Base-by-base conservation (phyloP, 2,888 invertebrate species). In the Pherbina coryleti region DNA sequence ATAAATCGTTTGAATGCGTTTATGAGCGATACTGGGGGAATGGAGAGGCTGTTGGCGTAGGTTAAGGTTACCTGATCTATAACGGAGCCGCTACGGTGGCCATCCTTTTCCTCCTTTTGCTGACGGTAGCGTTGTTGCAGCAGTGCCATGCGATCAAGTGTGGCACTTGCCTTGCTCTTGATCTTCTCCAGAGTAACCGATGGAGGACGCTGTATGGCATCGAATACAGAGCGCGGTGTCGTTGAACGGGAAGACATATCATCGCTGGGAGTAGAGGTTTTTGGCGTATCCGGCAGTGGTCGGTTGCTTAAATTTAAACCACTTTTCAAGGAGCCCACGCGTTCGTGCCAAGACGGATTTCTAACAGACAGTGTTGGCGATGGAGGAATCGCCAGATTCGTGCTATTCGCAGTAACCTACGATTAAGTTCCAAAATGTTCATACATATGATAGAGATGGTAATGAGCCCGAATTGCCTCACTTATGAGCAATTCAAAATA, bases 101-200 rank as follows among this genome's bases (percentile, higher is more conserved):
- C 78, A 9, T 86, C 89, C 90, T 91, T 91, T 17, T 91, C 90
- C 51, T 91, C 90, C 86, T 92, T 92, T 83, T 92, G 92, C 82
- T 92, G 92, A 55, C 91, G 90, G 82, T 92, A 92, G 62, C 92
- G 89, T 83, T 92, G 91, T 83, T 92, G 92, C 67, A 92, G 85
- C 44, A 87, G 78, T 11, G 90, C 86, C 90, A 90, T 90, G 60
- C 89, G 86, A 82, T 90, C 90, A 75, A 90, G 70, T 1, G 90
- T 90, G 31, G 90, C 90, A 70, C 84, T 89, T 1, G 90, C 89
- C 78, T 90, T 89, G 44, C 80, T 88, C 82, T 90, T 90, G 60
- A 90, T 90, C 83, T 88, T 90, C 84, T 90, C 90, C 80, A 90
- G 83, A 25, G 88, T 88, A 28, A 90, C 86, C 3, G 90, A 90